Evolutionary conservation across 2,888 invertebrate genomes (phyloP).

Genomic region (Panopea generosa): DNA sequence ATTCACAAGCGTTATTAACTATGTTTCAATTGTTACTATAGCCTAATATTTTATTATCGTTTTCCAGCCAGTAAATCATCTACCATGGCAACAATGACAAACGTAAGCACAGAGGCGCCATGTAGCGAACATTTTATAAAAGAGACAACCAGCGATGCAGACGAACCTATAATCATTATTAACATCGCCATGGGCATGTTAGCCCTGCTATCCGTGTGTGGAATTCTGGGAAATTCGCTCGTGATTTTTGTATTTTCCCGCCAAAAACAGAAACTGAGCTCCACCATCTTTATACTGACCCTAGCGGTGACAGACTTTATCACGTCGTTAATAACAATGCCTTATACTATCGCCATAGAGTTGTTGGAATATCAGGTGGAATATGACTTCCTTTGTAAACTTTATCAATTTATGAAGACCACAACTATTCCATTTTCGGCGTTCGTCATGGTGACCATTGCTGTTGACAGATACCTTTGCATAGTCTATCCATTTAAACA

Average conservation of each 20-base stretch:
- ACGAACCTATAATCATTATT: constrained; percentile 42
- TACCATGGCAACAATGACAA: too few species aligned
- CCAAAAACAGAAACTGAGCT: constrained; percentile 76
- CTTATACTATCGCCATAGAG: constrained; percentile 81
- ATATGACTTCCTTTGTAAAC: constrained; percentile 75
- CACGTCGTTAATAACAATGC: constrained; percentile 80
- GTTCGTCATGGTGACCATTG: constrained; percentile 79
- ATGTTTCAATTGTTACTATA: too few species aligned
- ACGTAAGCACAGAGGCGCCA: too few species aligned
- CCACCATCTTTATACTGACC: constrained; percentile 82
- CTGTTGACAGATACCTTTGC: constrained; percentile 79
- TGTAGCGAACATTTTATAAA: too few species aligned
- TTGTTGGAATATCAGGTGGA: constrained; percentile 70
- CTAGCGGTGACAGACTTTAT: constrained; percentile 81
- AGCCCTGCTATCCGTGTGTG: constrained; percentile 73
- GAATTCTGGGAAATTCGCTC: constrained; percentile 76
- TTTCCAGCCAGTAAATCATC: too few species aligned
- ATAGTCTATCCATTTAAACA: constrained; percentile 82
- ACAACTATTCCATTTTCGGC: constrained; percentile 81
- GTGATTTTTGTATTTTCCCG: constrained; percentile 78
- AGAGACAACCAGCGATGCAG: too few species aligned
- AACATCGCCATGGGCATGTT: constrained; percentile 71
- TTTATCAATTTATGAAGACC: constrained; percentile 80
- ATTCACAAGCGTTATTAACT: too few species aligned
- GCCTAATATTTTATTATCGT: too few species aligned